Base-by-base conservation (phyloP, 1,140 invertebrate species). In the Lordiphosa stackelbergi region DNA sequence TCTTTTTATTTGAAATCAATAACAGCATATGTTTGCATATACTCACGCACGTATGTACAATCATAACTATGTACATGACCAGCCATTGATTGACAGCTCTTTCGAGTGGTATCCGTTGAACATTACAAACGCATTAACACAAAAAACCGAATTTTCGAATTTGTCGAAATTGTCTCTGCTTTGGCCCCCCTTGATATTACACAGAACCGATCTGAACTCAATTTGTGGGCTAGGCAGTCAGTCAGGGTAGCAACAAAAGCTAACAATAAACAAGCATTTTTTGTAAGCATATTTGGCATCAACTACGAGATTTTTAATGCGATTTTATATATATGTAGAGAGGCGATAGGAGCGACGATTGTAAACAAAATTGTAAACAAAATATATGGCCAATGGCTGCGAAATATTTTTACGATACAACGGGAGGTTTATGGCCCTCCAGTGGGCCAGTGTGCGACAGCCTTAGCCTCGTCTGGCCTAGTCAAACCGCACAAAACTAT, bases 281-380 rank as follows among this genome's bases (percentile, higher is more conserved):
- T 59, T 60, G 60, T 73, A 60, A 65, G 73, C 60, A 78, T 60
- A 53, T 63, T 37, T 19, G 28, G 36, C 36, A 71, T 72, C 61
- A 56, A 54, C 16, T 34, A 16, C 9, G 47, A 69, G 42, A 75
- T 59, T 78, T 78, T 78, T 65, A 78, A 73, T 78, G 58, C 58
- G 28, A 61, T 68, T 73, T 69, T 78, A 52, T 54, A 63, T 54
- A 63, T 41, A 46, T 40, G 31, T 40, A 31, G 38, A 34, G 22
- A n/a, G 41, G 13, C 9, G 43, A 41, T 36, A 36, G 51, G 49
- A 28, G 45, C 40, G 22, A 43, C 10, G 62, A 62, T 59, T 72
- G 59, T 73, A 73, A 73, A 73, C 71, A 74, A 74, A 73, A 68
- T 42, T 74, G 66, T 79, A 81, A 75, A 79, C 75, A 79, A 57